phyloP scores from a whole-genome alignment of 2,113 vertebrate genomes.

The Echinops telfairi region DNA sequence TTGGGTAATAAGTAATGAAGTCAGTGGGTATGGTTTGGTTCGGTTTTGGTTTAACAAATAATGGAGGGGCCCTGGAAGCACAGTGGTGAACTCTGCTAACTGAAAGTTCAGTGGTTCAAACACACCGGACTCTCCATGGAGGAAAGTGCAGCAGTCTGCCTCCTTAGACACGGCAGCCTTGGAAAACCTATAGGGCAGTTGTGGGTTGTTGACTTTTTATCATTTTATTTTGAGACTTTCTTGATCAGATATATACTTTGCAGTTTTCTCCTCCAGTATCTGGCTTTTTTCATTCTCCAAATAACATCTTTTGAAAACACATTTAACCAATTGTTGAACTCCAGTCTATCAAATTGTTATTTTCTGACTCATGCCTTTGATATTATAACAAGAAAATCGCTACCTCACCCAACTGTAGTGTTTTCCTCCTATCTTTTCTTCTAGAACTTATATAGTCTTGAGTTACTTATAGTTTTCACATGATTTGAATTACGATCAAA shows the following conservation, averaged over 20 bases:
- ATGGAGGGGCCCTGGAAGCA: no score
- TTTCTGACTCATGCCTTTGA: not conserved
- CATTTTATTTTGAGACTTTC: not conserved
- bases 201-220: not conserved
- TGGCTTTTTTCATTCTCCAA: not conserved
- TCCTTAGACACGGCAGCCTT: no score
- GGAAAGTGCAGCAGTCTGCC: no score
- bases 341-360: not conserved
- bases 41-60: no score
- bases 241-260: not conserved
- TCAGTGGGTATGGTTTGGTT: no score
- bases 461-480: not conserved
- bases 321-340: not conserved
- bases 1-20: no score
- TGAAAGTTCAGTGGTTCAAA: no score
- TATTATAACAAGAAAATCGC: not conserved
- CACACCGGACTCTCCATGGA: no score
- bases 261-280: constrained; percentile 13
- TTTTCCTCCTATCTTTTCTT: not conserved
- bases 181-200: not conserved
- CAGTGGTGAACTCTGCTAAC: no score
- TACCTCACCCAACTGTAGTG: not conserved
- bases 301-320: not conserved
- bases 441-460: not conserved
- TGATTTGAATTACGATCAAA: not conserved